Percentiles rank a stretch among this genome's conserved stretches.
These are phyloP conservation scores for Leptinotarsa defecta DNA, from an alignment of 1,140 invertebrate species.

Conservation along the genomic window DNA sequence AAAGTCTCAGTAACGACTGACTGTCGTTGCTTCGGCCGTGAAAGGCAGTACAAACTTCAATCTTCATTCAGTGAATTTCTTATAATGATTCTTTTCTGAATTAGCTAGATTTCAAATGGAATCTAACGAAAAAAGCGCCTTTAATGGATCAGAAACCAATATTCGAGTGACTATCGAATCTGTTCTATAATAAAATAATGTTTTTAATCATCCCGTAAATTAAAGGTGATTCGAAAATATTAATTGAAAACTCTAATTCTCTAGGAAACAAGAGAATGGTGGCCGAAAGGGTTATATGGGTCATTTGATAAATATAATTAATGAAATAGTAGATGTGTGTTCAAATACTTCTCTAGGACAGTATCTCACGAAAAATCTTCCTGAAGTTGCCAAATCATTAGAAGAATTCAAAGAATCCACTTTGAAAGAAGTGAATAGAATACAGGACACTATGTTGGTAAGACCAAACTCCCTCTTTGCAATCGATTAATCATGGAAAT, in stretches of 20 bases:
- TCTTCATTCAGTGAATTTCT: no score
- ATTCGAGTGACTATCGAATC: no score
- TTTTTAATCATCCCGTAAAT: not conserved
- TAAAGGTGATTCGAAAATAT: not conserved
- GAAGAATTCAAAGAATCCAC: constrained; percentile 63
- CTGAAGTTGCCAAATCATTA: constrained; percentile 64
- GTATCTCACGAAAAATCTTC: constrained; percentile 62
- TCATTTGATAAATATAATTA: constrained; percentile 61
- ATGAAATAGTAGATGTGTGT: constrained; percentile 63
- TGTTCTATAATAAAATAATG: no score
- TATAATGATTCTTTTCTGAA: no score
- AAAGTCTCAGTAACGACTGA: no score
- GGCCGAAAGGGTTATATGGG: constrained; percentile 61
- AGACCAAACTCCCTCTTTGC: constrained; percentile 33
- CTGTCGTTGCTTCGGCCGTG: no score
- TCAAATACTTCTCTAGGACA: constrained; percentile 57
- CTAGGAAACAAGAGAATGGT: constrained; percentile 47
- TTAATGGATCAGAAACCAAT: no score
- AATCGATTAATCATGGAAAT: not conserved
- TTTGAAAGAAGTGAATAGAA: constrained; percentile 66
- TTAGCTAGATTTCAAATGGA: no score
- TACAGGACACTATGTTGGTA: constrained; percentile 64
- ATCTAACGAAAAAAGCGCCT: no score
- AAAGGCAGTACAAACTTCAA: no score
- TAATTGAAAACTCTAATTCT: not conserved